Base-by-base conservation (phyloP, 2,888 invertebrate genomes). In the Drosophila barbarae region DNA sequence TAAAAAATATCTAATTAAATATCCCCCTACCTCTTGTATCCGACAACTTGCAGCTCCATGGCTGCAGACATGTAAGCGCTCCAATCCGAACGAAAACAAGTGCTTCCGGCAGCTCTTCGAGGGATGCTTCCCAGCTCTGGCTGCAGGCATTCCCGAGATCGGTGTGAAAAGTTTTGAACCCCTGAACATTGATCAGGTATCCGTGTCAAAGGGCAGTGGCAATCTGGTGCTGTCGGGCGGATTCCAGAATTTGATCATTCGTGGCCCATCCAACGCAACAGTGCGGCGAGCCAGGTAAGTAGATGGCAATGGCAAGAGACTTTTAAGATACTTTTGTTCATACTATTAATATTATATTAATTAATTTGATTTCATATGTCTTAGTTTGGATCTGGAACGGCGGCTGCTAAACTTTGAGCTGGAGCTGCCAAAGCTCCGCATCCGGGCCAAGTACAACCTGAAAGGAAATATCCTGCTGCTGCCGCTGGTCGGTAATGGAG, bases 81-180 rank as follows among this genome's bases (percentile, higher is more conserved):
- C 87, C 44, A 91, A 91, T 84, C 91, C 92, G 21, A 89, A 91
- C 58, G 85, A 92, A 64, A 90, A 91, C 73, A 88, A 90, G 71
- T 92, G 92, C 74, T 88, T 92, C 52, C 88, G 89, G 23, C 87
- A 90, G 55, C 86, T 92, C 35, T 91, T 92, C 74, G 88, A 90
- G 53, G 88, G 90, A 34, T 91, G 92, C 86, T 92, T 92, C 84
- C 92, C 92, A 1, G 88, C 90, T 41, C 77, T 92, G 67, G 91
- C 92, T 1, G 90, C 89, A 72, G 92, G 92, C 88, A 91, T 92
- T 70, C 92, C 92, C 0, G 92, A 92, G 87, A 90, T 92, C 41
- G 91, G 91, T 8, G 90, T 92, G 0, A 90, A 90, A 39, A 90
- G 90, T 53, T 92, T 92, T 69, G 92, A 92, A 73, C 92, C 92